Conservation (phyloP, 2,113 vertebrate species). For the Mesocricetus auratus region DNA sequence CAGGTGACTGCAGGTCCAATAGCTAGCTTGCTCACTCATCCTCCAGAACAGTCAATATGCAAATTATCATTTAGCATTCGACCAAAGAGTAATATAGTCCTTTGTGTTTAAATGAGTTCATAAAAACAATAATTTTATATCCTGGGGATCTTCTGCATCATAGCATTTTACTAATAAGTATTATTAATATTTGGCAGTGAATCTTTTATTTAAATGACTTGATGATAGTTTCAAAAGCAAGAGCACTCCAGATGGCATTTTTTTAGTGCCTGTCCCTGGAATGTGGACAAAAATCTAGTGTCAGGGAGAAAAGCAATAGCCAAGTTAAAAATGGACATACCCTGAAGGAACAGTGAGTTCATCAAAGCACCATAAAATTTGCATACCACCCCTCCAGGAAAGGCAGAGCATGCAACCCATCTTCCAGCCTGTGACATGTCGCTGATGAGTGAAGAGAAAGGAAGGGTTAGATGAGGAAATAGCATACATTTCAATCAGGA, state of each 20-base stretch:
- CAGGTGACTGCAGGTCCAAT: background rate
- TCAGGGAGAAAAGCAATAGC: conserved; percentile 42
- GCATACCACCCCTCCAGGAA: background rate
- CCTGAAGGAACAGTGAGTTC: conserved; percentile 27
- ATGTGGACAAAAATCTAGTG: conserved; percentile 50
- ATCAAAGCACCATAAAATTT: conserved; percentile 19
- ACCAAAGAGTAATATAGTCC: conserved; percentile 31
- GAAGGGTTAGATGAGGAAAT: conserved; percentile 7
- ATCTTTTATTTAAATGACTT: conserved; percentile 67
- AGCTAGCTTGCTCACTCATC: background rate
- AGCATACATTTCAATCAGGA: conserved; percentile 25
- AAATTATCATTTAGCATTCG: conserved; percentile 15
- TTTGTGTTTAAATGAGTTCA: conserved; percentile 49
- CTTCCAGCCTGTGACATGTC: background rate
- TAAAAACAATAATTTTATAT: conserved; percentile 62
- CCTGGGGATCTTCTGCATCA: conserved; percentile 58
- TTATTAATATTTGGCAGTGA: conserved; percentile 75
- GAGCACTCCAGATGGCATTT: conserved; percentile 42
- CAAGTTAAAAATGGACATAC: conserved; percentile 63
- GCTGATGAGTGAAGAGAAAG: background rate
- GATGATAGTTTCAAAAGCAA: conserved; percentile 61
- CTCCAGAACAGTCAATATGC: background rate
- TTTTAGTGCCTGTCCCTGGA: conserved; percentile 42
- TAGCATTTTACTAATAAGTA: conserved; percentile 70
- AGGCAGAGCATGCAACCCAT: background rate